Base-by-base conservation (phyloP, 1,140 invertebrate genomes). In the Apolygus lucorum region DNA sequence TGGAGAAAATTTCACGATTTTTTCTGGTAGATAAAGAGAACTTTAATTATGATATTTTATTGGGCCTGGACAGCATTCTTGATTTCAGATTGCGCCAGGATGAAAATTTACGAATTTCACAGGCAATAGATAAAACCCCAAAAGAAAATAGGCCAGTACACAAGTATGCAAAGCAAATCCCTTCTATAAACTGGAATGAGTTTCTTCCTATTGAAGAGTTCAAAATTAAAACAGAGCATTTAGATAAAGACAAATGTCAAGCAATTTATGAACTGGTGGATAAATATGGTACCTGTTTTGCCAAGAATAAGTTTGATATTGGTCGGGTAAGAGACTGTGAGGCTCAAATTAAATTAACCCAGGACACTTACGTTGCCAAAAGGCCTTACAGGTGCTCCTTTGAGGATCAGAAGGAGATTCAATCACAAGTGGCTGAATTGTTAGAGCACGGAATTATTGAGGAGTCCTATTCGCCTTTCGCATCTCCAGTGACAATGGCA, bases 161-260 rank as follows among this genome's bases (percentile, higher is more conserved):
- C 54, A n/a, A n/a, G n/a, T n/a, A n/a, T n/a, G n/a, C n/a, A n/a
- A 8, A 22, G 54, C 11, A 59, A 59, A 24, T 59, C 4, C 54
- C 11, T 59, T 59, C 54, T 11, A 13, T 59, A 4, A 59, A 59
- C 22, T 59, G 11, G 54, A 59, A 59, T 59, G 11, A 72, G 63
- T 22, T 71, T 67, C 74, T 71, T 72, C 76, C 76, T 70, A 28
- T 75, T 67, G 69, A 68, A 68, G 28, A 77, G 2, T 73, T 76
- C 67, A 14, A 71, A 1, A 74, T 74, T 62, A 72, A 77, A 70
- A 77, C 74, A 73, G 63, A 71, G 69, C 69, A 74, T 13, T 77
- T 78, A 75, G 76, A 76, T 72, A 78, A 78, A 71, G 70, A 78
- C 54, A 79, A 78, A 74, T 78, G 70, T 75, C 71, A 76, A 14